Evolutionary conservation across 2,888 invertebrate species (phyloP), one percentile per base, ranked within the genome.

Genomic region (Catonia carolina): DNA sequence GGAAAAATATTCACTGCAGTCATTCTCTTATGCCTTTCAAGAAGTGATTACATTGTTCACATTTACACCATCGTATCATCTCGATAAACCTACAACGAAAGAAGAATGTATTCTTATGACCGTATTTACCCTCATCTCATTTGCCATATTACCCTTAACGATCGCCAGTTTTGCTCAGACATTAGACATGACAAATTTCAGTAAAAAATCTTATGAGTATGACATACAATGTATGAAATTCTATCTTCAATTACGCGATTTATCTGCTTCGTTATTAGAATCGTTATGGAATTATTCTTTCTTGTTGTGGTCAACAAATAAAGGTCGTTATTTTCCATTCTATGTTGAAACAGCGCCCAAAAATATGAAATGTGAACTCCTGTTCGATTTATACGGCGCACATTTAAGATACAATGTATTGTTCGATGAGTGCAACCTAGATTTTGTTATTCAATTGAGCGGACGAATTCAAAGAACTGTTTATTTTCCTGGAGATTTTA

Each of bases 281-380:
- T 15, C 41, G 6, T 22, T 41, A 2, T 41, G 41, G 41, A 20
- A 18, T 2, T 41, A 41, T 17, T 41, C 41, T 12, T 6, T 41
- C 10, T 17, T 41, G 18, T 41, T 41, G 10, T 41, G 41, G 41
- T 20, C 20, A 17, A 41, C 41, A 41, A 41, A 12, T 22, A 18
- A 41, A 12, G 41, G 41, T 12, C 41, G 22, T 7, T 20, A 18
- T 12, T 41, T 20, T 18, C 41, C 41, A 12, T 18, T 20, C n/a
- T 41, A 41, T 41, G 41, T 41, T 12, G 41, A 41, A 22, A 41
- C 18, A 41, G 41, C 41, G 41, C 41, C 41, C 3, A 5, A 12
- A 2, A 41, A 41, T 41, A 20, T 41, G 17, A 41, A 41, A n/a
- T 41, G 20, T 12, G 20, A 41, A 17, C 41, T 41, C 20, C 41